phyloP scores from a whole-genome alignment of 2,113 vertebrate genomes.

The Engystomops pustulosus region DNA sequence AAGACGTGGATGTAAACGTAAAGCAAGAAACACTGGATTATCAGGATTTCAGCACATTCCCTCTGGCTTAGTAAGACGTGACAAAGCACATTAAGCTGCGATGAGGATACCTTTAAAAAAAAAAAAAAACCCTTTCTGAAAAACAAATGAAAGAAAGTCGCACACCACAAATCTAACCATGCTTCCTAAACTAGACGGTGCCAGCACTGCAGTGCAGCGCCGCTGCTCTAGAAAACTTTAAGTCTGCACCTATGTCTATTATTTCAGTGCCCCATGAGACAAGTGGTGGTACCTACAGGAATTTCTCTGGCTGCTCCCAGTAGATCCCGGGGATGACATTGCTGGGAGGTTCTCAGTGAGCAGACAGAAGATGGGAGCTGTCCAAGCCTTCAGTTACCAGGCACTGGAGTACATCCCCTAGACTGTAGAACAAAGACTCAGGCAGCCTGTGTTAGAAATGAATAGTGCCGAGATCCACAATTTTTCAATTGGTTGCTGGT shows the following conservation, averaged over 20 bases:
- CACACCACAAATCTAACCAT: not conserved
- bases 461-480: slow-evolving; percentile 61
- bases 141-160: slow-evolving; percentile 1
- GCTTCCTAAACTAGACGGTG: slow-evolving; percentile 59
- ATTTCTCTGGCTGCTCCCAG: slow-evolving; percentile 79
- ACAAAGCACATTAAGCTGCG: not conserved
- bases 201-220: slow-evolving; percentile 60
- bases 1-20: too few species aligned
- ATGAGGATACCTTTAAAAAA: not conserved
- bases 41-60: not conserved
- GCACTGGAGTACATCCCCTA: slow-evolving; percentile 74
- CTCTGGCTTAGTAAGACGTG: not conserved
- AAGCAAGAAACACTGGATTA: not conserved
- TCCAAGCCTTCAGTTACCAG: slow-evolving; percentile 71
- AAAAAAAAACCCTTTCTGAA: not conserved
- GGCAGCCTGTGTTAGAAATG: slow-evolving; percentile 66
- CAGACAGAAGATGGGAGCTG: slow-evolving; percentile 68
- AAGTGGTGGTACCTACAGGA: slow-evolving; percentile 80
- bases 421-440: slow-evolving; percentile 72
- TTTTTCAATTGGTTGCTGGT: slow-evolving; percentile 66
- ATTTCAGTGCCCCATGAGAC: not conserved
- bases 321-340: slow-evolving; percentile 84
- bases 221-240: slow-evolving; percentile 62
- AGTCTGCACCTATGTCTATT: slow-evolving; percentile 41
- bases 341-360: slow-evolving; percentile 67